Base-by-base conservation (phyloP, 53 echinoderm and acorn worm species). In the Hippasteria phrygiana region DNA sequence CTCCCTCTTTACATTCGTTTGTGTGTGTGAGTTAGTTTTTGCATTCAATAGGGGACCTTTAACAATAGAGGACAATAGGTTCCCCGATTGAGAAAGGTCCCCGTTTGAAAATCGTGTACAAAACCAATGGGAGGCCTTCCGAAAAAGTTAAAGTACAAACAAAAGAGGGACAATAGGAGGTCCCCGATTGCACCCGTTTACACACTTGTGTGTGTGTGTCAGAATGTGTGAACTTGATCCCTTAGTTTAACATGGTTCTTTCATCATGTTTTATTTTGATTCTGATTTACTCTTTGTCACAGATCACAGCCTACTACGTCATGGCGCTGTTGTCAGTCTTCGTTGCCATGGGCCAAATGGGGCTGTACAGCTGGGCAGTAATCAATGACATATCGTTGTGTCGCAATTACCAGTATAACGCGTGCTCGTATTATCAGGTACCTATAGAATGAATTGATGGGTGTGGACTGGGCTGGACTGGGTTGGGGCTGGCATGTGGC, bases 271-370 rank as follows among this genome's bases (percentile, higher is more conserved):
- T 29, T 65, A 28, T 4, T 65, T 29, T 28, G 1, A 28, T 48
- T 48, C 14, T 48, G 8, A 10, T 10, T 48, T 7, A 10, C 48
- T 48, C 22, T n/a, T 51, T 10, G 5, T 8, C 22, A 1, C 71
- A 85, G 85, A 69, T 85, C 18, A 51, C 71, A 32, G 85, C 46
- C 9, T 70, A 71, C 18, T 85, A 85, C 67, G 50, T 51, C 47
- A 51, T 71, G 69, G 46, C 85, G 0, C 27, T 85, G 0, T 26
- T 85, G 12, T 70, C 70, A 4, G 85, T 85, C 11, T 85, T 85
- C 36, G 85, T 85, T 22, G 14, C 85, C 1, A 85, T 85, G 71
- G 71, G 53, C 11, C 85, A 85, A 54, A 85, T 85, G 70, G 51
- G 85, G 14, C 13, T 85, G 13, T 85, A 85, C 35, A 35, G n/a